Percentiles rank a stretch among this genome's conserved stretches.
Evolutionary conservation across 2,888 invertebrate genomes (phyloP).

Genomic region (Scaptodrosophila latifasciaeformis): DNA sequence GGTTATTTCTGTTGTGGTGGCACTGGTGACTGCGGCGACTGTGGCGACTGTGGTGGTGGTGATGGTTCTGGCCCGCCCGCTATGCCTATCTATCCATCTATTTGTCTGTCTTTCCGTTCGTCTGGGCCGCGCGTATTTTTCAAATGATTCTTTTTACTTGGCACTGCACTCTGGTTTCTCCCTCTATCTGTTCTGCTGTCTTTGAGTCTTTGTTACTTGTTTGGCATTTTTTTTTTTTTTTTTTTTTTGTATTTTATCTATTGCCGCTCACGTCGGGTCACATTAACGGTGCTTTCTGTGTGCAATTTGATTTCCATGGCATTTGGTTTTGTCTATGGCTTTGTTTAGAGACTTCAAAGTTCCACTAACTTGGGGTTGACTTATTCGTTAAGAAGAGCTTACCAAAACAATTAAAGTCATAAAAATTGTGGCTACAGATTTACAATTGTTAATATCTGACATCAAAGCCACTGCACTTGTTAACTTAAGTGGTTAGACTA

Average conservation of each 20-base stretch:
- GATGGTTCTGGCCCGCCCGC: conserved; percentile 34
- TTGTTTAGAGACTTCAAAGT: too few species aligned
- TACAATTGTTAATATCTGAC: conserved; percentile 40
- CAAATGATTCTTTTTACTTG: background rate
- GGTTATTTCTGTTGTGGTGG: conserved; percentile 31
- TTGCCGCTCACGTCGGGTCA: conserved; percentile 57
- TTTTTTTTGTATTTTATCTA: conserved; percentile 24
- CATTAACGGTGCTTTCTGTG: conserved; percentile 65
- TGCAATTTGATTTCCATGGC: conserved; percentile 63
- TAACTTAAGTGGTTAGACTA: conserved; percentile 14
- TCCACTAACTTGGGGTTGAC: background rate
- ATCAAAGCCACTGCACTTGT: conserved; percentile 35
- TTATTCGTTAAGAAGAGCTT: conserved; percentile 18
- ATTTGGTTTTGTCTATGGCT: conserved; percentile 6
- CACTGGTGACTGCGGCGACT: conserved; percentile 37
- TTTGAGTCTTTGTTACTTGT: conserved; percentile 33
- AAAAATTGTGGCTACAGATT: conserved; percentile 43
- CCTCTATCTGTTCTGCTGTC: conserved; percentile 31
- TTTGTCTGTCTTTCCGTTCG: conserved; percentile 19
- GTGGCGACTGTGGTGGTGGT: conserved; percentile 8
- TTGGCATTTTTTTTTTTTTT: conserved; percentile 39
- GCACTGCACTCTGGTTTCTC: too few species aligned
- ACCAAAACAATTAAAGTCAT: conserved; percentile 59
- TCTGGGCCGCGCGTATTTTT: background rate
- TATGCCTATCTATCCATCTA: conserved; percentile 23